phyloP scores from a whole-genome alignment of 2,888 invertebrate genomes.

The Dynastes tityus region DNA sequence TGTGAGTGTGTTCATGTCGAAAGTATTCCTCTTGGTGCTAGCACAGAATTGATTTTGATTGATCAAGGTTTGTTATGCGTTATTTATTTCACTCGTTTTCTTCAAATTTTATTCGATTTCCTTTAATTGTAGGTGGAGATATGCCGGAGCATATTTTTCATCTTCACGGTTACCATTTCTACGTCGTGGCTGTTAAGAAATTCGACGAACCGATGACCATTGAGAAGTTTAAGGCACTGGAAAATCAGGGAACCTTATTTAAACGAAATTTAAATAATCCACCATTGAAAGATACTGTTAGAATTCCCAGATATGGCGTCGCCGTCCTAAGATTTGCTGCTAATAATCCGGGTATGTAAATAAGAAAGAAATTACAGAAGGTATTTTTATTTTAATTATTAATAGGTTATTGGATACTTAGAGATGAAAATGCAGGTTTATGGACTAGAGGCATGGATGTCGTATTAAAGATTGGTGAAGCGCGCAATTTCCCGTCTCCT shows the following conservation, averaged over 20 bases:
- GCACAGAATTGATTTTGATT: slow-evolving; percentile 82
- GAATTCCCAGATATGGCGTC: slow-evolving; percentile 80
- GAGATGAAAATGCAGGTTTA: slow-evolving; percentile 82
- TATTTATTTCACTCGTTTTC: background rate
- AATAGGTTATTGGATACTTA: slow-evolving; percentile 80
- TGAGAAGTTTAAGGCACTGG: slow-evolving; percentile 74
- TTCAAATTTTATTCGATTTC: background rate
- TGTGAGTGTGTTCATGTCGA: slow-evolving; percentile 86
- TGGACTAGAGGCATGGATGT: slow-evolving; percentile 85
- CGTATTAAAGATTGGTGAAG: slow-evolving; percentile 81
- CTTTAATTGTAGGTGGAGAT: slow-evolving; percentile 72
- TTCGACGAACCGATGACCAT: slow-evolving; percentile 73
- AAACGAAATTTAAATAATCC: slow-evolving; percentile 76
- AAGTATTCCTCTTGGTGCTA: slow-evolving; percentile 77
- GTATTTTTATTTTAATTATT: slow-evolving; percentile 26
- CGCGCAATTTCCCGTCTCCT: slow-evolving; percentile 77
- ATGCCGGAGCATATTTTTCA: slow-evolving; percentile 81
- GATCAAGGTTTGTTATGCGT: slow-evolving; percentile 77
- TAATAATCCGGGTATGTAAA: slow-evolving; percentile 78
- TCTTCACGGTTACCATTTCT: slow-evolving; percentile 83
- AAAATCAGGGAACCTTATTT: slow-evolving; percentile 74
- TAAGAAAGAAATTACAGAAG: slow-evolving; percentile 2
- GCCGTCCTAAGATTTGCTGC: slow-evolving; percentile 83
- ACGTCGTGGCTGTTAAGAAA: slow-evolving; percentile 76
- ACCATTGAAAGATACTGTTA: slow-evolving; percentile 81